Evolutionary conservation across 2,113 vertebrate genomes (phyloP).

Genomic region (Casuarius casuarius): DNA sequence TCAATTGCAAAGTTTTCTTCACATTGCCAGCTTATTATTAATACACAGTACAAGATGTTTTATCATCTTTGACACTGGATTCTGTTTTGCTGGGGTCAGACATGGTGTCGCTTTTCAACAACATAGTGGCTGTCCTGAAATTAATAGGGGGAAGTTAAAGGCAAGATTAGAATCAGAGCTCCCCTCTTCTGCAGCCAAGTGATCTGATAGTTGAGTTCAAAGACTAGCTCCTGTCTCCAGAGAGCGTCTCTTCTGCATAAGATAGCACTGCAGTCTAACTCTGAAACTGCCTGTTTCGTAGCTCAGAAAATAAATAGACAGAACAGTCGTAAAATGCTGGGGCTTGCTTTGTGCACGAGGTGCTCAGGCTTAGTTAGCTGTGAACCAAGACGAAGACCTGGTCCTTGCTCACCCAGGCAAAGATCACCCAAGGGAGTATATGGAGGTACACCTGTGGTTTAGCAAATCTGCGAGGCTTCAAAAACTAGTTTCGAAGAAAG

Average conservation of each 20-base stretch:
- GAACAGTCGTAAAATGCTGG: neutral
- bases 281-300: neutral
- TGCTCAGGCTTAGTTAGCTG: neutral
- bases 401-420: neutral
- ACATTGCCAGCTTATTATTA: neutral
- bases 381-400: neutral
- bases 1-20: neutral
- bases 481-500: neutral
- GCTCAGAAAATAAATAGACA: neutral
- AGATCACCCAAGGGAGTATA: neutral
- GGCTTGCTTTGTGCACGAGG: neutral
- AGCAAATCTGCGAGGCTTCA: neutral
- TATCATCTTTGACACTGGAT: neutral
- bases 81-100: neutral
- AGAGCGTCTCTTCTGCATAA: neutral
- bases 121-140: slow-evolving; percentile 23
- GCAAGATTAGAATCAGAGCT: slow-evolving; percentile 16
- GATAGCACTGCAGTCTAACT: neutral
- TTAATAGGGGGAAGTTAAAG: slow-evolving; percentile 29
- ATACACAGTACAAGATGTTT: neutral
- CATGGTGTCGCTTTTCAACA: neutral
- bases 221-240: neutral
- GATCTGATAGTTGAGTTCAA: neutral
- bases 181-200: neutral
- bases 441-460: neutral